These are phyloP conservation scores for Aleiodes sp. DNA, from an alignment of 1,140 invertebrate genomes.

Conservation along the genomic window DNA sequence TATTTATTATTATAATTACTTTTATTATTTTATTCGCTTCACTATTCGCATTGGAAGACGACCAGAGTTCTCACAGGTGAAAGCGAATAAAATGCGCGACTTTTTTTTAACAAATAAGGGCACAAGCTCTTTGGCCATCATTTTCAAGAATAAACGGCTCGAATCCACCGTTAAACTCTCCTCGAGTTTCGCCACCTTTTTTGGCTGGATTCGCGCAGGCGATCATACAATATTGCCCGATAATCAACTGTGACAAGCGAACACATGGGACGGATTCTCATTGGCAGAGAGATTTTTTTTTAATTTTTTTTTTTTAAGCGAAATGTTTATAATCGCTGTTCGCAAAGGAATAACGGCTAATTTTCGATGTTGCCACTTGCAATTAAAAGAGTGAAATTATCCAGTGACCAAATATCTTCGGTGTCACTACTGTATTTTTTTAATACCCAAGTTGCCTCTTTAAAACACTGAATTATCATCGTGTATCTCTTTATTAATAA, in stretches of 20 bases:
- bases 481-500: neutral
- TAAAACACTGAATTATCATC: neutral
- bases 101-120: neutral
- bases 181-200: constrained; percentile 28
- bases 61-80: constrained; percentile 3
- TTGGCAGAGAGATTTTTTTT: neutral
- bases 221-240: neutral
- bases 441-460: neutral
- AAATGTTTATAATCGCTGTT: neutral
- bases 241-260: neutral
- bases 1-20: neutral
- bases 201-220: constrained; percentile 12
- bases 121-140: neutral
- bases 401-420: no score
- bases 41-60: constrained; percentile 4
- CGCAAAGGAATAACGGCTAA: constrained; percentile 2
- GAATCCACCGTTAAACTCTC: constrained; percentile 4
- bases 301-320: neutral
- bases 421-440: neutral
- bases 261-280: neutral
- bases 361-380: neutral
- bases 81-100: no score
- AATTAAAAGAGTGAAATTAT: neutral
- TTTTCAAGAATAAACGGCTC: neutral
- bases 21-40: neutral